Evolutionary conservation across 2,888 invertebrate genomes (phyloP), one percentile per base, ranked within the genome.

Genomic region (Synergus gifuensis): DNA sequence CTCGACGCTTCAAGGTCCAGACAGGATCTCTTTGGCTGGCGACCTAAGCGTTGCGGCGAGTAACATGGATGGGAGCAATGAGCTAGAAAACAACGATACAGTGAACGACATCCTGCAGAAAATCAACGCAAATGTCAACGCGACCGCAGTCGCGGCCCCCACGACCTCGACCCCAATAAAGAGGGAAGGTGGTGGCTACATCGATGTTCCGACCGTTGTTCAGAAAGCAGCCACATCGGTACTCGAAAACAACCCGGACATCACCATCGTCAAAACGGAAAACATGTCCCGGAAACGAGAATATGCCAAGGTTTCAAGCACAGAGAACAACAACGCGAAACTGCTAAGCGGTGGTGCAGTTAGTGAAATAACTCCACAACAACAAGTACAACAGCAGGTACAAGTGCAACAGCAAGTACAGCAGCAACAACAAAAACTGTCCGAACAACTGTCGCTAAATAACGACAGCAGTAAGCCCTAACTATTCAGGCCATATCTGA

Each of bases 261-360:
- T 94, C 81, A 94, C 94, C 76, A 94, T 94, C 83, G 94, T 94
- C 64, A 94, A 94, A 87, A 94, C 94, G 83, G 94, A 94, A 86
- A 93, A 92, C 86, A 88, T 92, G 85, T 93, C 93, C 63, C 90
- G 90, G 58, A 91, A 91, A 77, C 87, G 90, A 77, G 91, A 92
- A 3, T 92, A 92, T 85, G 83, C 91, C 67, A 93, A 93, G 85
- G 90, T 93, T 12, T 87, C 91, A 16, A 92, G 90, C 78, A 88
- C 91, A 62, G 92, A 92, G 79, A 92, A 92, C 85, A 92, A 92
- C 82, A 92, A 92, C 76, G 92, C 92, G 78, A 92, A 92, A 79
- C 83, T 92, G 73, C 91, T 92, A 91, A 92, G 92, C 80, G 92
- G 92, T 64, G 91, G 91, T 4, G 91, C 89, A 16, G 90, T 91